These are phyloP conservation scores for Bombus waltoni DNA, from an alignment of 1,140 invertebrate species.

Conservation along the genomic window DNA sequence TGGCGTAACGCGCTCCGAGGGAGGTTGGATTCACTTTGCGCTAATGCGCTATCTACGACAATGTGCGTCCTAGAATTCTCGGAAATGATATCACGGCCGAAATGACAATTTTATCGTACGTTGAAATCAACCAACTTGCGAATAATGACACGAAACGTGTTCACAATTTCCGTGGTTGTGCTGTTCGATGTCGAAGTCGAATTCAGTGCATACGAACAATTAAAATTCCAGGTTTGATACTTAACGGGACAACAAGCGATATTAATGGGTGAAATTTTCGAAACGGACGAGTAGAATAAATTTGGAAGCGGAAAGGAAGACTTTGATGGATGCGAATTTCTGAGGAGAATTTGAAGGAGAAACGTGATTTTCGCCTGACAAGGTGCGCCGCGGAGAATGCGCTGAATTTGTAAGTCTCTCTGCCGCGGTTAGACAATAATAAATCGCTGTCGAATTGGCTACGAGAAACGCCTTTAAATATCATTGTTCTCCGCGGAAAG, in stretches of 20 bases:
- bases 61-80: slow-evolving; percentile 8
- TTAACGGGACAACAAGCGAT: too few relatives aligned
- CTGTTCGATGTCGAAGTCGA: too few relatives aligned
- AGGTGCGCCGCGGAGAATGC: background rate
- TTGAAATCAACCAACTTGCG: background rate
- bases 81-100: slow-evolving; percentile 57
- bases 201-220: too few relatives aligned
- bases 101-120: slow-evolving; percentile 22
- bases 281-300: background rate
- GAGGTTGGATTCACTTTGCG: slow-evolving; percentile 65
- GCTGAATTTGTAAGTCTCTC: slow-evolving; percentile 14
- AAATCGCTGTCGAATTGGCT: slow-evolving; percentile 17
- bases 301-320: background rate
- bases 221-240: too few relatives aligned
- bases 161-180: background rate
- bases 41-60: slow-evolving; percentile 66
- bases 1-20: slow-evolving; percentile 63
- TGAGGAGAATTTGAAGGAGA: background rate
- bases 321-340: slow-evolving; percentile 27
- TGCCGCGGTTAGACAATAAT: background rate
- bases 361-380: slow-evolving; percentile 14
- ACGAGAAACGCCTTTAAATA: slow-evolving; percentile 10
- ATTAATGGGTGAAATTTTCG: background rate
- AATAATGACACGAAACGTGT: background rate
- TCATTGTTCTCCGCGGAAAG: background rate